phyloP scores from a whole-genome alignment of 30 jellyfish, hydroid and myxozoan species.

The Hydractinia echinata region DNA sequence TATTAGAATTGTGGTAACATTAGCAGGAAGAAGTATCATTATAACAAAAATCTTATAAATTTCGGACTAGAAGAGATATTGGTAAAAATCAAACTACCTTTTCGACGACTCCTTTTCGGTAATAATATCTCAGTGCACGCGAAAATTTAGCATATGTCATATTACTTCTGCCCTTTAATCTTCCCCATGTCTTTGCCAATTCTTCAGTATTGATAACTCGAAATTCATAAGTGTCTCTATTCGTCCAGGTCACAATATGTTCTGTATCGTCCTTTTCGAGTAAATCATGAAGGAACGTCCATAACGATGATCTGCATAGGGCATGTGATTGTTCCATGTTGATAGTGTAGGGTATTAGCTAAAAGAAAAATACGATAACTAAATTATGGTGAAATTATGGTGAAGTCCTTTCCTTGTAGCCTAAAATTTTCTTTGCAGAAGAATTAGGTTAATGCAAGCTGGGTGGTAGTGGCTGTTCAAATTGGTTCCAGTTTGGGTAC shows the following conservation, averaged over 20 bases:
- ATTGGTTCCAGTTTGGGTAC: too few relatives aligned
- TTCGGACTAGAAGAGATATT: too few relatives aligned
- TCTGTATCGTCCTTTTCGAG: neutral
- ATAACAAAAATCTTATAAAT: too few relatives aligned
- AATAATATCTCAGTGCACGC: slow-evolving; percentile 46
- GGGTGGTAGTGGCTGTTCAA: too few relatives aligned
- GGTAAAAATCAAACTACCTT: slow-evolving; percentile 27
- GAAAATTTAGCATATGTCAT: slow-evolving; percentile 49
- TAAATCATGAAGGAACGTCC: neutral
- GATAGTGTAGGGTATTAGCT: too few relatives aligned
- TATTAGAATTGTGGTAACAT: neutral
- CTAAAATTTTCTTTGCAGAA: too few relatives aligned
- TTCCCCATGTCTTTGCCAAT: slow-evolving; percentile 44
- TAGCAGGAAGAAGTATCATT: too few relatives aligned
- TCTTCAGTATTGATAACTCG: slow-evolving; percentile 27
- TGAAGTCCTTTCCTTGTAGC: too few relatives aligned
- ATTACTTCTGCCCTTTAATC: slow-evolving; percentile 28
- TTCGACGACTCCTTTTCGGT: slow-evolving; percentile 47
- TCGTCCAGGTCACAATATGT: slow-evolving; percentile 22
- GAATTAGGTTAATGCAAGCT: too few relatives aligned
- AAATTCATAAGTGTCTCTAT: slow-evolving; percentile 20
- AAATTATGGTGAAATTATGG: too few relatives aligned
- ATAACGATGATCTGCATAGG: neutral
- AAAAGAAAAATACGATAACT: too few relatives aligned
- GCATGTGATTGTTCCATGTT: neutral